Conservation (phyloP, 2,797 vertebrate genomes). For the Platalea minor region DNA sequence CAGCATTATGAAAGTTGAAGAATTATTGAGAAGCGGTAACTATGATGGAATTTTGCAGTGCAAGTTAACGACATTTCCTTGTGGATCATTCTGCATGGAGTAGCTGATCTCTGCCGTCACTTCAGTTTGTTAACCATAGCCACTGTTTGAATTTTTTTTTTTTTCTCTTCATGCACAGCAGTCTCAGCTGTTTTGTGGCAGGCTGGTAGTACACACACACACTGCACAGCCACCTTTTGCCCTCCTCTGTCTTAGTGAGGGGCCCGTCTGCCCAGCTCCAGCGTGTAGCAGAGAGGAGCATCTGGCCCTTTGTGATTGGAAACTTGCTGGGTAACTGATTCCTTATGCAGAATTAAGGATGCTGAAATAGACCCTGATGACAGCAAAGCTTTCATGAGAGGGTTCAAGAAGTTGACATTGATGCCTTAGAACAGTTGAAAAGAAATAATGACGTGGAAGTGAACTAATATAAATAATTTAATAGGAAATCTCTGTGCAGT, state of each 20-base stretch:
- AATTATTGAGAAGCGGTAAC: background rate
- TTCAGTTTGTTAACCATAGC: background rate
- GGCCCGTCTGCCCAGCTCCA: conserved; percentile 49
- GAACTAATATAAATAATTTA: conserved; percentile 71
- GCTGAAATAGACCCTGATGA: conserved; percentile 59
- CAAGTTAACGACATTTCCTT: background rate
- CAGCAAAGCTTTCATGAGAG: conserved; percentile 57
- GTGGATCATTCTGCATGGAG: background rate
- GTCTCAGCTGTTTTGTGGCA: conserved; percentile 7
- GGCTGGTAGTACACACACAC: background rate
- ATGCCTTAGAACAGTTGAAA: conserved; percentile 59
- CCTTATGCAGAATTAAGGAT: conserved; percentile 58
- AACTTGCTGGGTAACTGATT: conserved; percentile 61
- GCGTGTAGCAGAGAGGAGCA: conserved; percentile 45
- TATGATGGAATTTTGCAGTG: background rate
- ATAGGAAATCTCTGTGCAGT: conserved; percentile 53
- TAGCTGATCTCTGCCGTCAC: background rate
- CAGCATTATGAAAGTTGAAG: background rate
- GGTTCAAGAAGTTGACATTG: conserved; percentile 38
- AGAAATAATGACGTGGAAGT: conserved; percentile 63
- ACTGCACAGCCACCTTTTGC: conserved; percentile 29
- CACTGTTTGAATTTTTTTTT: background rate
- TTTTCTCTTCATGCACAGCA: background rate
- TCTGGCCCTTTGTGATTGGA: conserved; percentile 67
- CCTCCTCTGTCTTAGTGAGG: conserved; percentile 38